Percentiles rank a stretch among this genome's conserved stretches.
Conservation (phyloP, 1,140 invertebrate genomes). For the Drosophila paulistorum region DNA sequence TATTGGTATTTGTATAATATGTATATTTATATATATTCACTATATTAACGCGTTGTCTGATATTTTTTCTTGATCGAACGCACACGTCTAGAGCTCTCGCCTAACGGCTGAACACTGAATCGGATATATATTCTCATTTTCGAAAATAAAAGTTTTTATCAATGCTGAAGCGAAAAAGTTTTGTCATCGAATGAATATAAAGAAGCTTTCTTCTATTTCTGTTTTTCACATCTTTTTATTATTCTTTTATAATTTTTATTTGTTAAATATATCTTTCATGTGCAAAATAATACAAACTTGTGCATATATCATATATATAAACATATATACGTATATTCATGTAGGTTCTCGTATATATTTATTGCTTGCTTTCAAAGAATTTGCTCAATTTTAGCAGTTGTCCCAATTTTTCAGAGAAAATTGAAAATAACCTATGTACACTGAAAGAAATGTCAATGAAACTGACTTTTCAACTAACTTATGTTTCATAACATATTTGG, state of each 20-base stretch:
- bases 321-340: conserved; percentile 30
- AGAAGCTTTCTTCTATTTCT: conserved; percentile 71
- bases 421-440: conserved; percentile 19
- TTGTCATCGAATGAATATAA: conserved; percentile 33
- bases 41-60: conserved; percentile 35
- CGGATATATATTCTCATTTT: conserved; percentile 50
- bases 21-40: background rate
- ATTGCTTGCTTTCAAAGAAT: conserved; percentile 53
- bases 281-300: background rate
- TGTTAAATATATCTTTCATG: conserved; percentile 18
- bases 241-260: conserved; percentile 47
- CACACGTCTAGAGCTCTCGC: conserved; percentile 67
- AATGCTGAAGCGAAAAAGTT: conserved; percentile 55
- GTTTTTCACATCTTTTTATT: conserved; percentile 26
- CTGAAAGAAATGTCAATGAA: background rate
- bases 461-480: too few species aligned
- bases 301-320: conserved; percentile 4
- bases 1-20: background rate
- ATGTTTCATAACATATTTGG: too few species aligned
- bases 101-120: conserved; percentile 60
- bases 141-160: conserved; percentile 51
- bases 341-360: conserved; percentile 44
- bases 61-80: conserved; percentile 18
- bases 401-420: conserved; percentile 42
- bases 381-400: conserved; percentile 38